Evolutionary conservation across 1,140 invertebrate species (phyloP).

Genomic region (Drosophila kanapiae): DNA sequence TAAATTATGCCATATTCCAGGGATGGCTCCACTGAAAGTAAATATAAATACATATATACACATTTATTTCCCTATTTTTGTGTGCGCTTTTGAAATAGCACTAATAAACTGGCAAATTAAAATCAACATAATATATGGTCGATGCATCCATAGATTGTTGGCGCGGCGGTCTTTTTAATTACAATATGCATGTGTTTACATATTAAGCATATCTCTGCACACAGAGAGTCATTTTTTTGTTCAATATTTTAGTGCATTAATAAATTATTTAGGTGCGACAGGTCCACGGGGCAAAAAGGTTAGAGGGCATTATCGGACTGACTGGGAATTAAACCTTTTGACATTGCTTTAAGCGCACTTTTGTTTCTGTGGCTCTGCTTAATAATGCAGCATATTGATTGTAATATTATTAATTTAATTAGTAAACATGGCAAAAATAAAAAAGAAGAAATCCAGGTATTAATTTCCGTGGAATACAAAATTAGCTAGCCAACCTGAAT

Average conservation of each 20-base stretch:
- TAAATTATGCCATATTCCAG: slow-evolving; percentile 59
- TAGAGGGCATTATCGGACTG: slow-evolving; percentile 10
- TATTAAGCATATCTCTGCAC: slow-evolving; percentile 6
- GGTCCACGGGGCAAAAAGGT: slow-evolving; percentile 22
- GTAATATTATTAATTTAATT: slow-evolving; percentile 73
- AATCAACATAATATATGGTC: slow-evolving; percentile 60
- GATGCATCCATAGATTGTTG: slow-evolving; percentile 24
- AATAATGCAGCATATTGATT: slow-evolving; percentile 57
- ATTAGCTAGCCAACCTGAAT: neutral
- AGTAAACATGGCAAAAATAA: slow-evolving; percentile 34
- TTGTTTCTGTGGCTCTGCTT: slow-evolving; percentile 17
- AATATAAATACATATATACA: slow-evolving; percentile 17
- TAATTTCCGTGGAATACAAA: slow-evolving; percentile 30
- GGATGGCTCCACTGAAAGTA: slow-evolving; percentile 11
- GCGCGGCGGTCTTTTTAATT: slow-evolving; percentile 43
- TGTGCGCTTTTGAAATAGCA: slow-evolving; percentile 34
- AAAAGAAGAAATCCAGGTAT: slow-evolving; percentile 47
- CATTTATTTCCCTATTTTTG: slow-evolving; percentile 14
- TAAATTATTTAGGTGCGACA: slow-evolving; percentile 64
- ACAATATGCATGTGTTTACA: slow-evolving; percentile 52
- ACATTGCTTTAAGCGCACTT: slow-evolving; percentile 53
- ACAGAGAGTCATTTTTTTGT: slow-evolving; percentile 27
- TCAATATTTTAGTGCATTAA: slow-evolving; percentile 62
- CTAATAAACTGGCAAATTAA: slow-evolving; percentile 72
- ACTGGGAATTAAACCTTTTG: slow-evolving; percentile 61